phyloP scores from a whole-genome alignment of 2,797 vertebrate genomes.

The Galagoides demidoff region DNA sequence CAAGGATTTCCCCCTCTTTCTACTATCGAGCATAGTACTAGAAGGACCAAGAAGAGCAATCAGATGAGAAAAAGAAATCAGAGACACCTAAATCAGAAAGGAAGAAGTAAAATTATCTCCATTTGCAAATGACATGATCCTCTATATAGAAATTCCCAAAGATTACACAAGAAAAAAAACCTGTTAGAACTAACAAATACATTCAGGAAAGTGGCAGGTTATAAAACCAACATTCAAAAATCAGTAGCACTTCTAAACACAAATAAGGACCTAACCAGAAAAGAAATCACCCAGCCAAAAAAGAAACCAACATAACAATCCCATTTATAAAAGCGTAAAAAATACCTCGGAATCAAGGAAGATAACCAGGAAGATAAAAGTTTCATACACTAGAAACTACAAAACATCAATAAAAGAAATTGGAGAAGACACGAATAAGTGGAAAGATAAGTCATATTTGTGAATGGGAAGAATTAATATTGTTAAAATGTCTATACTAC shows the following conservation, averaged over 20 bases:
- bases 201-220: not conserved
- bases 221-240: not conserved
- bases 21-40: not conserved
- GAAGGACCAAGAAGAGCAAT: not conserved
- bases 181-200: not conserved
- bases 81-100: not conserved
- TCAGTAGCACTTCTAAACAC: not conserved
- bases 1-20: not conserved
- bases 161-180: not conserved
- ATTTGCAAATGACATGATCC: not conserved
- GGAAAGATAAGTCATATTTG: not conserved
- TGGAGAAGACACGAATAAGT: not conserved
- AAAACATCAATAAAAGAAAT: not conserved
- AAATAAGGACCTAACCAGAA: not conserved
- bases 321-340: not conserved
- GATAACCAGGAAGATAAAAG: not conserved
- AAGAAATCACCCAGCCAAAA: not conserved
- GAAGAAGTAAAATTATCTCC: not conserved
- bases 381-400: not conserved
- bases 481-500: not conserved
- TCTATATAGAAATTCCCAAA: not conserved
- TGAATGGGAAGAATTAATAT: not conserved
- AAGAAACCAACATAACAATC: not conserved
- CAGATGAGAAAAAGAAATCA: not conserved
- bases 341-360: not conserved